These are phyloP conservation scores for Pseudorhombus dupliciocellatus DNA, from an alignment of 2,113 vertebrate genomes.

Conservation along the genomic window DNA sequence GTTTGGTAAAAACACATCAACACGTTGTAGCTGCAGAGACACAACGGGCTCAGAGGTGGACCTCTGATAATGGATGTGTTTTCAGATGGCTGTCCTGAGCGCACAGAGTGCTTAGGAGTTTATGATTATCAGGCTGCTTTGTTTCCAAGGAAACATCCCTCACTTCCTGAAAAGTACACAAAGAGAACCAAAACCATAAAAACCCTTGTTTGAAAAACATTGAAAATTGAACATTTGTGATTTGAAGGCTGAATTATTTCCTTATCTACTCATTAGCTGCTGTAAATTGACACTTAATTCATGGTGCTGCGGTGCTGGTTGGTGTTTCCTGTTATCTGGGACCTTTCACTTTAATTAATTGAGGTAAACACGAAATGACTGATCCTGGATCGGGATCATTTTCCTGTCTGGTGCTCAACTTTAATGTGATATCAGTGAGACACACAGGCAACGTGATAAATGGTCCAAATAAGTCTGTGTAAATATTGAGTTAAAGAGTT, in stretches of 20 bases:
- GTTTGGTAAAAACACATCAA: too few species aligned
- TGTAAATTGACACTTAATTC: too few species aligned
- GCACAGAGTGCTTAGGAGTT: constrained; percentile 1
- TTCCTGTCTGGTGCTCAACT: not conserved
- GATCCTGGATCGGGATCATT: not conserved
- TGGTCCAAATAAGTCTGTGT: not conserved
- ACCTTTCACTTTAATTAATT: not conserved
- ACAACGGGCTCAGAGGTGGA: not conserved
- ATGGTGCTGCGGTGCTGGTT: too few species aligned
- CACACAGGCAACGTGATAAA: not conserved
- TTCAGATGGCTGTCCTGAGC: constrained; percentile 20
- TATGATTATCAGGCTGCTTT: constrained; percentile 36
- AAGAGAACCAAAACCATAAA: too few species aligned
- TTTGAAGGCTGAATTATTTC: too few species aligned
- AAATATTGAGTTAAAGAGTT: not conserved
- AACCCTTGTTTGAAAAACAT: too few species aligned
- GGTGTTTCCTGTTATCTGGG: too few species aligned
- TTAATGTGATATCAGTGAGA: not conserved
- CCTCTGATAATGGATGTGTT: constrained; percentile 7
- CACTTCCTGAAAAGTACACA: too few species aligned
- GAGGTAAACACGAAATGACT: not conserved
- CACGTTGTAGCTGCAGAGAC: not conserved
- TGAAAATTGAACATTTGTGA: too few species aligned
- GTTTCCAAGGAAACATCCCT: constrained; percentile 58
- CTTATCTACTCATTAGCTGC: too few species aligned